A percentile compares a stretch with the other conserved stretches of the same genome.
These are phyloP conservation scores for Yoshiicerus persimilis DNA, from an alignment of 1,140 invertebrate genomes.

Conservation along the genomic window DNA sequence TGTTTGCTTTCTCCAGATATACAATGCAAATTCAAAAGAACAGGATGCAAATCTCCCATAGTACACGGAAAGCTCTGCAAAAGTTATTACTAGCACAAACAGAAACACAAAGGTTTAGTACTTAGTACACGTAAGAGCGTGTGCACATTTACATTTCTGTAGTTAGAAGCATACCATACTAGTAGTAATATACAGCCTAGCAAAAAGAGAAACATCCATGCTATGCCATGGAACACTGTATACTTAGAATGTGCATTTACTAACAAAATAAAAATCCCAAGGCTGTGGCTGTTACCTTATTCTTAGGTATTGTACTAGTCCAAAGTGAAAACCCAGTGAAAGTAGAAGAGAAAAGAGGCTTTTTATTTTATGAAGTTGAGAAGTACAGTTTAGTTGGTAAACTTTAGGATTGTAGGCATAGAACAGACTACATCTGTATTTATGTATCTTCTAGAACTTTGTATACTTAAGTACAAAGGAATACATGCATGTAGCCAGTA, in stretches of 20 bases:
- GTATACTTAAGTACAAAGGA: no score
- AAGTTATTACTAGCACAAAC: not conserved
- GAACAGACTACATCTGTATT: not conserved
- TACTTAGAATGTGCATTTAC: not conserved
- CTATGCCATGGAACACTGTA: no score
- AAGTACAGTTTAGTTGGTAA: not conserved
- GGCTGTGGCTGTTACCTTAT: not conserved
- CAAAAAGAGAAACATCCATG: not conserved
- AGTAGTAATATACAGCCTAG: no score
- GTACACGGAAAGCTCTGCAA: not conserved
- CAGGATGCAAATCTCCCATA: not conserved
- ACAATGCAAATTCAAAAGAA: constrained; percentile 7
- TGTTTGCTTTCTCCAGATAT: not conserved
- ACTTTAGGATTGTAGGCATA: not conserved
- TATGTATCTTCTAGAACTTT: no score
- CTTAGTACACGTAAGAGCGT: not conserved
- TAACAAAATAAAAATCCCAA: not conserved
- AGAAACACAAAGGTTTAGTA: not conserved
- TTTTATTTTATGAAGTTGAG: not conserved
- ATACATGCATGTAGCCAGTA: not conserved
- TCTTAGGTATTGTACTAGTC: no score
- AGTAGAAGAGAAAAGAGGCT: not conserved
- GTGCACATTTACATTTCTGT: not conserved
- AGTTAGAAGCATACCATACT: no score
- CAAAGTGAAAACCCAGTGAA: not conserved